Base-by-base conservation (phyloP, 2,797 vertebrate genomes). In the Falco peregrinus region DNA sequence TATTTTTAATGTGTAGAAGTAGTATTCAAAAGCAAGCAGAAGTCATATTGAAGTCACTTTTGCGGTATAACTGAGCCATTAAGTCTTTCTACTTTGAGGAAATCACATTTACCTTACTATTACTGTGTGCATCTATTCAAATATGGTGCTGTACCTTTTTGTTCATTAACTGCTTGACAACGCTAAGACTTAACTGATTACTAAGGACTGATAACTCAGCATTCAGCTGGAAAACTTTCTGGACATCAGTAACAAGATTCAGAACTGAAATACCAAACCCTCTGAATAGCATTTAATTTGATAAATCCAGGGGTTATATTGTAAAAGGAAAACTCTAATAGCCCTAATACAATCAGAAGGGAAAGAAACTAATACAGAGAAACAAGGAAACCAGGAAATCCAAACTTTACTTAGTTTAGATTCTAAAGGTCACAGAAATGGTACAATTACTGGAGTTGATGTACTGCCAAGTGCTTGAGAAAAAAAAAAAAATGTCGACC, bases 341-440 rank as follows among this genome's bases (percentile, higher is more conserved):
- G 41, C 78, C 85, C 33, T 87, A 96, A 94, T 61, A 31, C 4
- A 50, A 78, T 93, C 54, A 83, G 81, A 84, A 76, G 24, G 41
- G 41, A 47, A 89, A 53, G 68, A 53, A 94, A 74, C 60, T 93
- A 85, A 93, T 80, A 39, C 39, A 71, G 84, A 94, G 60, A 93
- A 94, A 92, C 94, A 91, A 80, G 59, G 41, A 95, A 91, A 54
- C 48, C 45, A 71, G 74, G 56, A 89, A 69, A 89, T 79, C 56
- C 79, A 69, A 78, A 81, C 84, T 92, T 94, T 69, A 90, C 78
- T 92, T 87, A 74, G 73, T 85, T 95, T 75, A 76, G 51, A 79
- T 79, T 87, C 77, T 87, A 95, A 96, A 95, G 91, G 93, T 97
- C 95, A 96, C 6, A 1, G 77, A 73, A 93, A 70, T 39, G 5